Evolutionary conservation across 92 coral and sea anemone genomes (phyloP).

Genomic region (Palythoa grandis): DNA sequence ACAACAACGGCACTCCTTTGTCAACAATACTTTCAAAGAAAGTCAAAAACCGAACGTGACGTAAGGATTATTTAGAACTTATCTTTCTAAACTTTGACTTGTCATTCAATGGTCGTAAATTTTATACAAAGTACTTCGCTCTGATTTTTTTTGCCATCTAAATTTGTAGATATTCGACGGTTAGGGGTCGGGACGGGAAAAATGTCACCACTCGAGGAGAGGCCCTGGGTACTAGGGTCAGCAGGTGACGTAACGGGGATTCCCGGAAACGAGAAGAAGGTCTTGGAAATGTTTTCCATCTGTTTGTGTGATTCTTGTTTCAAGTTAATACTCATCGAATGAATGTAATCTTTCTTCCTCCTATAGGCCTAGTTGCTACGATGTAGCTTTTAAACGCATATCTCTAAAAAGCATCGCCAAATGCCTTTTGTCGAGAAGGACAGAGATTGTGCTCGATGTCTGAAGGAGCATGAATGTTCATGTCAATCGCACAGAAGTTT

Average conservation of each 20-base stretch:
- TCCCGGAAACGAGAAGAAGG: neutral
- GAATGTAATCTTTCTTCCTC: neutral
- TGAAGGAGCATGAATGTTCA: conserved; percentile 52
- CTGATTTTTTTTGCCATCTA: no score
- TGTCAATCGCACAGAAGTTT: conserved; percentile 44
- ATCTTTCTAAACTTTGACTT: no score
- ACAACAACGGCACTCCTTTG: no score
- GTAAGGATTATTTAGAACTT: no score
- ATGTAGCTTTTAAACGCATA: neutral
- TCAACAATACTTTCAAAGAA: no score
- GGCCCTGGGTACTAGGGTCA: neutral
- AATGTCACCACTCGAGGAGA: neutral
- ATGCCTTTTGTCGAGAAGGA: conserved; percentile 67
- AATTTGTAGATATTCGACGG: no score
- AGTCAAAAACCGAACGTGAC: no score
- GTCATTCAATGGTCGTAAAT: no score
- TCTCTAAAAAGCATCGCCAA: neutral
- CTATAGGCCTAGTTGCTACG: neutral
- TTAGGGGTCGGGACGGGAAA: neutral
- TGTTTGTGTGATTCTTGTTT: neutral
- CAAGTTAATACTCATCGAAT: neutral
- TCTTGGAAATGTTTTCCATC: neutral
- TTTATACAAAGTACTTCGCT: no score
- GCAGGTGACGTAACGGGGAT: neutral
- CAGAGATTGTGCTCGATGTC: conserved; percentile 53